phyloP scores from a whole-genome alignment of 1,140 invertebrate species.

The Aphidius ervi region DNA sequence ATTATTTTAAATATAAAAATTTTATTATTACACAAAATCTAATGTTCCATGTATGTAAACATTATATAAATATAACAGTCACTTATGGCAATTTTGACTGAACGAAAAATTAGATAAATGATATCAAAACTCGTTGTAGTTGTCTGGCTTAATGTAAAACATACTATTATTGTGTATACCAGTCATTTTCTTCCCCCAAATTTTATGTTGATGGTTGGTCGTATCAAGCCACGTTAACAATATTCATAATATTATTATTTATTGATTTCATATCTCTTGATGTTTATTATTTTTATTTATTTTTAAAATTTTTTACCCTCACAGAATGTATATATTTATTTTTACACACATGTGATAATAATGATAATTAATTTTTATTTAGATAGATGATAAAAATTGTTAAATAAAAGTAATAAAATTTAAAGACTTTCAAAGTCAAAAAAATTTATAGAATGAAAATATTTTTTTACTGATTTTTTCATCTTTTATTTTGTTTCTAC shows the following conservation, averaged over 20 bases:
- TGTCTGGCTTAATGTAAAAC: conserved; percentile 13
- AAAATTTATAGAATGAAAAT: background rate
- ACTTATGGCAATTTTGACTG: no score
- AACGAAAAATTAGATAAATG: conserved; percentile 6
- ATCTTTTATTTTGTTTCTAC: no score
- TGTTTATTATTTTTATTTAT: background rate
- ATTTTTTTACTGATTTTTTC: no score
- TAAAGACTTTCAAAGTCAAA: no score
- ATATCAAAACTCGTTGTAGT: conserved; percentile 8
- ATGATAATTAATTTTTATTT: background rate
- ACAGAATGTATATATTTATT: background rate
- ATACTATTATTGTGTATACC: background rate
- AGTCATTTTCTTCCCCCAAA: background rate
- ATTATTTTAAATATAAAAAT: no score
- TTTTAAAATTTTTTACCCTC: background rate
- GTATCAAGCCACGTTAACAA: conserved; percentile 3
- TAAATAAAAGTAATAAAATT: background rate
- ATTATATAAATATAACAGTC: no score
- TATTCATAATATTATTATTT: conserved; percentile 2
- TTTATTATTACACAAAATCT: no score
- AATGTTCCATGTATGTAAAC: no score
- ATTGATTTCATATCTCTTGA: background rate
- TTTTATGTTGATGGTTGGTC: conserved; percentile 1
- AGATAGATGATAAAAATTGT: background rate
- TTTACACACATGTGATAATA: background rate